Evolutionary conservation across 37 sponge, comb jelly and placozoan genomes (phyloP).

Genomic region (Beroe ovata): DNA sequence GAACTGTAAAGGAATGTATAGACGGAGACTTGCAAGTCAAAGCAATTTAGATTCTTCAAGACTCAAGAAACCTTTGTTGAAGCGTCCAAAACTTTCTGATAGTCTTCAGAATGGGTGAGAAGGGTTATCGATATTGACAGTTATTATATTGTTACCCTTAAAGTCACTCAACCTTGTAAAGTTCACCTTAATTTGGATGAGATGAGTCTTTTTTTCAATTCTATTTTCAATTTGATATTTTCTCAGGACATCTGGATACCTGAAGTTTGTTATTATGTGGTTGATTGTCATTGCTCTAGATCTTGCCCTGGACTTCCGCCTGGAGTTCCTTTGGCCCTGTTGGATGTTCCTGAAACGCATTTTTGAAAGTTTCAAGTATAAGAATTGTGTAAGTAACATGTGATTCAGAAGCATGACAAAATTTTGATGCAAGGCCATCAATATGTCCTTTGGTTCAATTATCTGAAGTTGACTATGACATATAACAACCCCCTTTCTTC

Average conservation of each 20-base stretch:
- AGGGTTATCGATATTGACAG: no score
- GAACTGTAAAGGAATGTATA: conserved; percentile 46
- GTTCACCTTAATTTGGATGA: no score
- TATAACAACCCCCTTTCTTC: no score
- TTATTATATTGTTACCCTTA: no score
- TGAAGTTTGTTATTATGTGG: conserved; percentile 60
- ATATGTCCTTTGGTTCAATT: no score
- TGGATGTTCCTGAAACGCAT: conserved; percentile 62
- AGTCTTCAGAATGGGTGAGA: conserved; percentile 43
- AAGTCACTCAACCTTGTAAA: no score
- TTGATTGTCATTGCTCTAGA: conserved; percentile 58
- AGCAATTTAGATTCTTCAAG: conserved; percentile 27
- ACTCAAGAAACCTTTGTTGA: conserved; percentile 57
- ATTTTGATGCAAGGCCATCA: no score
- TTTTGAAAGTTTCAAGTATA: conserved; percentile 65
- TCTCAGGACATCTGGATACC: conserved; percentile 57
- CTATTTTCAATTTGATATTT: neutral
- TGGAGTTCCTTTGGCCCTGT: conserved; percentile 58
- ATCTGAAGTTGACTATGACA: no score
- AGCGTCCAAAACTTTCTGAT: conserved; percentile 21
- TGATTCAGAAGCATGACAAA: no score
- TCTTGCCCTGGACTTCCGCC: conserved; percentile 43
- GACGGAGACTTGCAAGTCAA: conserved; percentile 55
- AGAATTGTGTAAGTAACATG: conserved; percentile 37
- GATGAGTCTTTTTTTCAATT: no score